Evolutionary conservation across 2,888 invertebrate species (phyloP).

Genomic region (Epinotia nisella): DNA sequence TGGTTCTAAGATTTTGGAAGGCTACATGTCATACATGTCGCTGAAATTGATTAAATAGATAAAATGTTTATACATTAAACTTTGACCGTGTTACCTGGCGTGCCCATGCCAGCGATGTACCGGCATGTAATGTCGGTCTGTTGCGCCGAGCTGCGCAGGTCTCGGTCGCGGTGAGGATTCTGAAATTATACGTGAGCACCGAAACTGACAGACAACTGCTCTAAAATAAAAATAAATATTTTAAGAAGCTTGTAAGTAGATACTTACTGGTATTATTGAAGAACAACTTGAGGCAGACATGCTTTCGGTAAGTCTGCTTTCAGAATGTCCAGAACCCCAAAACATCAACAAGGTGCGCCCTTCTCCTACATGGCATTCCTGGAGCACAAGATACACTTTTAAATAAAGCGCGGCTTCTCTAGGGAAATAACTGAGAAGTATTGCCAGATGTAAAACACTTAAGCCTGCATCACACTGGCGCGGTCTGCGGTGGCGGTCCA

Average conservation of each 20-base stretch:
- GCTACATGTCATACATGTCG: too few species aligned
- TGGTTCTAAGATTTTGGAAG: too few species aligned
- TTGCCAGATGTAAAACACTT: constrained; percentile 35
- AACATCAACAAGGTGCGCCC: constrained; percentile 73
- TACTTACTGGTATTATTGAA: constrained; percentile 61
- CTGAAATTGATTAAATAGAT: too few species aligned
- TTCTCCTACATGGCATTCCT: constrained; percentile 74
- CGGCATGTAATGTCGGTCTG: constrained; percentile 78
- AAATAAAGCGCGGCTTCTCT: neutral
- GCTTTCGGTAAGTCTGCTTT: constrained; percentile 71
- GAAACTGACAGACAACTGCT: neutral
- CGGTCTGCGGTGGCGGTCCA: too few species aligned
- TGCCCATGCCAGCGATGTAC: constrained; percentile 60
- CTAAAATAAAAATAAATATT: neutral
- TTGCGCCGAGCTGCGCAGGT: constrained; percentile 68
- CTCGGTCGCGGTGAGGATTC: constrained; percentile 57
- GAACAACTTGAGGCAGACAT: constrained; percentile 75
- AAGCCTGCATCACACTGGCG: too few species aligned
- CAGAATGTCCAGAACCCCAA: constrained; percentile 70
- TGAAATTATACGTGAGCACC: neutral
- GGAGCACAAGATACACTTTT: constrained; percentile 33
- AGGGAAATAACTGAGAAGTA: constrained; percentile 1
- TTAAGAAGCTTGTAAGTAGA: neutral
- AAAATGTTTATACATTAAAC: too few species aligned
- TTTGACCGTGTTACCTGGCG: constrained; percentile 58